Base-by-base conservation (phyloP, 2,113 vertebrate genomes). In the Rutilus rutilus region DNA sequence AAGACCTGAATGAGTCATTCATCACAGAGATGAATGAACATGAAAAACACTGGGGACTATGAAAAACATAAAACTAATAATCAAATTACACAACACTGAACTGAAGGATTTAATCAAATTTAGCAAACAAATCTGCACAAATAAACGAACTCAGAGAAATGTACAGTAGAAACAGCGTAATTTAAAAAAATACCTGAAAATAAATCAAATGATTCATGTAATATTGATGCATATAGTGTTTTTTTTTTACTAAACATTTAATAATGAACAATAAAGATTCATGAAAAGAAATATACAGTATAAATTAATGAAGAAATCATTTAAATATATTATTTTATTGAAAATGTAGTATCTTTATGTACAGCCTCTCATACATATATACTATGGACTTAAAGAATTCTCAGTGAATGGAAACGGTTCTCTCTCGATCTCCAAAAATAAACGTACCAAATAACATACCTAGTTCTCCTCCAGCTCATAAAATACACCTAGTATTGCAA, bases 301-400 rank as follows among this genome's bases (percentile, higher is more conserved):
- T 86, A 76, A 78, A 88, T 87, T 78, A 23, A 85, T 81, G 85
- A 54, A 90, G 60, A 80, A 82, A 75, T 77, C 86, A 83, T 86
- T 91, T 91, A 94, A 94, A 88, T 88, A 89, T 89, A 89, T 88
- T 88, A 86, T 96, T 97, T 96, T 96, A 97, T 96, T 97, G 95
- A 94, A 97, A 97, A 96, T 81, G 95, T 95, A 95, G 95, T 95
- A 95, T 96, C 95, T 96, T 95, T 95, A 95, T 94, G 95, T 95
- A 95, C 94, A 88, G 94, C 94, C 93, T 95, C 93, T 95, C 93
- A 94, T 94, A 92, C 94, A 93, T 78, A 86, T 91, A 94, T 92
- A 95, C 93, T 93, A 91, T 95, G 88, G 95, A 91, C 95, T 91
- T 93, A 88, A 90, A 90, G 92, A 94, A 90, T 45, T 92, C 1